Base-by-base conservation (phyloP, 2,888 invertebrate species). In the Aphidoletes aphidimyza region DNA sequence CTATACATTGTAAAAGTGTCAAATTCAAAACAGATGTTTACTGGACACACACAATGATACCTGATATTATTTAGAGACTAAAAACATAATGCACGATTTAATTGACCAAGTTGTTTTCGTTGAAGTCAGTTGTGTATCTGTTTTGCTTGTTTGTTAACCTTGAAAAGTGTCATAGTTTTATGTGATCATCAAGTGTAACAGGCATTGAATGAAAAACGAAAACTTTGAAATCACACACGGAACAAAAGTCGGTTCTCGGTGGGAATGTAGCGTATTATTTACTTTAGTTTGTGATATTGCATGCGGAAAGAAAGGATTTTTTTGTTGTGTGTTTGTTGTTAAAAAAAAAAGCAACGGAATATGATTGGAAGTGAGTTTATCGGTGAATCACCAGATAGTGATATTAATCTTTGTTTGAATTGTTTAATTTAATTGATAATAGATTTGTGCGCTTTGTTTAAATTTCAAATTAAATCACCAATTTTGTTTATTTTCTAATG, bases 321-420 rank as follows among this genome's bases (percentile, higher is more conserved):
- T n/a, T n/a, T n/a, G n/a, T n/a, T n/a, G n/a, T n/a, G n/a, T 47
- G 47, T 47, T 47, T 47, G 2, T 47, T 47, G 47, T 54, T 6
- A 54, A 14, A 5, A 22, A 54, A 47, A 47, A 11, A 22, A 69
- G 34, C 9, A 30, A 14, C 14, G 17, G 69, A 69, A 69, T 30
- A 69, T 69, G 69, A 30, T 69, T 9, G 69, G 69, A 34, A 69
- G 69, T 69, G 69, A 69, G 69, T 54, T 54, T 54, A 69, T 69
- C 8, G 2, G 11, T 34, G 26, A 11, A 5, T 54, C 22, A 22
- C 22, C 54, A 6, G 2, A 54, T 22, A 8, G 54, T 69, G 30
- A 14, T 5, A 26, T 69, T 9, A 69, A 6, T 9, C 14, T 69
- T 69, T 11, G 34, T 30, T 69, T 69, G n/a, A 69, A 30, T 3